Evolutionary conservation across 2,113 vertebrate genomes (phyloP), one percentile per base, ranked within the genome.

Genomic region (Bubo bubo): DNA sequence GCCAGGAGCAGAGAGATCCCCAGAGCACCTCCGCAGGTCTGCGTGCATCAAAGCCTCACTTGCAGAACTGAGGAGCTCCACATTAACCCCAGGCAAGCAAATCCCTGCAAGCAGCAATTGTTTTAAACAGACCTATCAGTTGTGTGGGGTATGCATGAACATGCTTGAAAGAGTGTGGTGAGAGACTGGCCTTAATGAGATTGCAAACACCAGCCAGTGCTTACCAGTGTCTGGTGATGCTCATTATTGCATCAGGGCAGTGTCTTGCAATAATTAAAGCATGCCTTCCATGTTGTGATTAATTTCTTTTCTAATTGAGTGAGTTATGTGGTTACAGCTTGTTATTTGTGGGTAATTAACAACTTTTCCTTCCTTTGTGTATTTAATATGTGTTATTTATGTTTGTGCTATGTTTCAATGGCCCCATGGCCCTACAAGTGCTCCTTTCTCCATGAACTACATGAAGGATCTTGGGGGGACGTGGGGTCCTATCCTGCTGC

Each of bases 341-440:
- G 83, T 93, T 88, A 60, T 84, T 79, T 50, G 77, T 81, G 90
- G 56, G 62, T 79, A 87, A 93, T 91, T 79, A 91, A 77, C 56
- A 75, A 55, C 60, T 87, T 84, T 75, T 70, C 50, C 60, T 83
- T 60, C 74, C 62, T 90, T 74, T 45, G 50, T 60, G 43, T 71
- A 66, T 71, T 84, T 79, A 66, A 59, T 18, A 52, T 45, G 30
- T 43, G 50, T 24, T 30, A 12, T 49, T 79, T 37, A 32, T 18
- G 47, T 72, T 21, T 21, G 45, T 47, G 45, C 45, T 47, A 47
- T 21, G 20, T 47, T 47, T 43, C 45, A 35, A 2, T 14, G 63
- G 79, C 55, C 27, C 39, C 27, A 2, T 34, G 68, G 56, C 35
- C 64, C 22, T 16, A 23, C n/a, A 23, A 26, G n/a, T 26, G 22